Evolutionary conservation across 2,888 invertebrate species (phyloP).

Genomic region (Calameuta pallipes): DNA sequence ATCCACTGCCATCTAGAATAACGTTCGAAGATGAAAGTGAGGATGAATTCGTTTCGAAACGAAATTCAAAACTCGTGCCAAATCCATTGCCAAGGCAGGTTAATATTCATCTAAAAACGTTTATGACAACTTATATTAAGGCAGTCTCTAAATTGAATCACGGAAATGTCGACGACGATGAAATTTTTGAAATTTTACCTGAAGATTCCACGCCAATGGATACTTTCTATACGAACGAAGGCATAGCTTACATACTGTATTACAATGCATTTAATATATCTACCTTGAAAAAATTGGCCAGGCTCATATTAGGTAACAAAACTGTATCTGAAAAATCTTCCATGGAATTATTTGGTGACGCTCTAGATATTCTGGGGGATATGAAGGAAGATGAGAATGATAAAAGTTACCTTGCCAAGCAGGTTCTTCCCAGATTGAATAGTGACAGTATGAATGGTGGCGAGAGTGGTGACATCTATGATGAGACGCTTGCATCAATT

Average conservation of each 20-base stretch:
- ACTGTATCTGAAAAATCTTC: conserved; percentile 60
- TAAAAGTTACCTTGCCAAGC: neutral
- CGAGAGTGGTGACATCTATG: neutral
- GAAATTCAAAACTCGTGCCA: conserved; percentile 69
- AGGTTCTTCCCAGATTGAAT: neutral
- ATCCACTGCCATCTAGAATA: conserved; percentile 33
- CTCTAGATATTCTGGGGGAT: conserved; percentile 63
- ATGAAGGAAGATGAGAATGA: conserved; percentile 34
- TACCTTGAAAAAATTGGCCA: conserved; percentile 68
- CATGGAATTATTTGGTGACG: conserved; percentile 66
- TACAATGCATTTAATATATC: conserved; percentile 70
- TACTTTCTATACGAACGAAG: conserved; percentile 71
- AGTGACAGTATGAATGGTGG: conserved; percentile 7
- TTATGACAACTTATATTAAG: conserved; percentile 71
- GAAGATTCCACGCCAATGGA: conserved; percentile 70
- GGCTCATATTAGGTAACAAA: conserved; percentile 67
- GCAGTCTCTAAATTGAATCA: conserved; percentile 44
- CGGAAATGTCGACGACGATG: conserved; percentile 14
- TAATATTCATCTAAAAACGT: conserved; percentile 67
- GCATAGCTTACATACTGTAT: conserved; percentile 72
- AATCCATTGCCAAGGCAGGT: conserved; percentile 67
- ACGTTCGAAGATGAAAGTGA: conserved; percentile 66
- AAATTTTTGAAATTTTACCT: conserved; percentile 27
- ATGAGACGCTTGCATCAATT: conserved; percentile 2
- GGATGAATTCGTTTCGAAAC: conserved; percentile 62